Conservation (phyloP, 2,113 vertebrate genomes). For the Neotragus moschatus region DNA sequence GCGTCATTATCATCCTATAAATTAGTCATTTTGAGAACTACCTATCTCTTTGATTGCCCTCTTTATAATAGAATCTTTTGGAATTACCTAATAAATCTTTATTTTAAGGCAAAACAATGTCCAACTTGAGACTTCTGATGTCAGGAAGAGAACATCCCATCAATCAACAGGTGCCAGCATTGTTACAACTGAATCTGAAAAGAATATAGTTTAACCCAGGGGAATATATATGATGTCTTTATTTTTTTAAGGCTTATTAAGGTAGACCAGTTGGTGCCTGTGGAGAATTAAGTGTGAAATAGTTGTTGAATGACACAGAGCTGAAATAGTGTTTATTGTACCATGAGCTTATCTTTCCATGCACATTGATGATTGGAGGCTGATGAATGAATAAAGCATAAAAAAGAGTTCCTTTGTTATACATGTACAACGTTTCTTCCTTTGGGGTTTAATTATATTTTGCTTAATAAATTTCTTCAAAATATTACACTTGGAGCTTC, state of each 20-base stretch:
- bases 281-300: not conserved
- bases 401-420: constrained; percentile 22
- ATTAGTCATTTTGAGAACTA: constrained; percentile 31
- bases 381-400: not conserved
- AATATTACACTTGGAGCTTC: constrained; percentile 35
- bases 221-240: constrained; percentile 6
- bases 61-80: constrained; percentile 27
- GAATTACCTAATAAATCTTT: constrained; percentile 40
- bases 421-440: not conserved
- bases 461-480: constrained; percentile 40
- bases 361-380: not conserved
- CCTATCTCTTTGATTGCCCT: not conserved
- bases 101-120: constrained; percentile 45
- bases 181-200: not conserved
- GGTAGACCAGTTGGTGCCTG: not conserved
- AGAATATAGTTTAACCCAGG: not conserved
- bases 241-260: constrained; percentile 26
- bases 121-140: constrained; percentile 31
- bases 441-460: constrained; percentile 57
- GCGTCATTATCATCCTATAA: constrained; percentile 30
- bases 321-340: not conserved
- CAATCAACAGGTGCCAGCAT: not conserved
- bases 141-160: constrained; percentile 17
- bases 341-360: not conserved
- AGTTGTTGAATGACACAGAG: not conserved